Conservation (phyloP, 2,797 vertebrate genomes). For the Sebastes elongatus region DNA sequence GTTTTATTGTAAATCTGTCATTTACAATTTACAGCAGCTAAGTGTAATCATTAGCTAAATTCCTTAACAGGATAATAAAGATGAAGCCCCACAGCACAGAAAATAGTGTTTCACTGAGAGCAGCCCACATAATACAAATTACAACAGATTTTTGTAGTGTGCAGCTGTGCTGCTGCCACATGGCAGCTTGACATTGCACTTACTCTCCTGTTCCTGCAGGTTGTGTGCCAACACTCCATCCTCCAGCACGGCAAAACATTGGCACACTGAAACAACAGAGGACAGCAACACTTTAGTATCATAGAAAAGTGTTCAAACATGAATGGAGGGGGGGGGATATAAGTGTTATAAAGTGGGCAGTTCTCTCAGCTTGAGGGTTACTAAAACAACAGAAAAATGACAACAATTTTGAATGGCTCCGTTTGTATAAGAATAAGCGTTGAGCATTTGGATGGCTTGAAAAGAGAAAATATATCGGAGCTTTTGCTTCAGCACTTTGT, state of each 20-base stretch:
- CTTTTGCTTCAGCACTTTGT: slow-evolving; percentile 8
- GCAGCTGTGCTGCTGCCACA: not conserved
- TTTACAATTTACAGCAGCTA: not conserved
- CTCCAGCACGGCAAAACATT: slow-evolving; percentile 83
- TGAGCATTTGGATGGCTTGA: not conserved
- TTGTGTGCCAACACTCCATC: slow-evolving; percentile 80
- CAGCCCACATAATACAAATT: not conserved
- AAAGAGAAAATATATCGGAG: not conserved
- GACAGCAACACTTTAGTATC: slow-evolving; percentile 23
- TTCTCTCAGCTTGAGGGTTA: not conserved
- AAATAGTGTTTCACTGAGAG: not conserved
- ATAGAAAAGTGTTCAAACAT: slow-evolving; percentile 1
- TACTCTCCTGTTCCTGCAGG: slow-evolving; percentile 86
- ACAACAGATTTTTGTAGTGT: not conserved
- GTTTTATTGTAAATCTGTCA: not conserved
- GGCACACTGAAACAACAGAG: slow-evolving; percentile 74
- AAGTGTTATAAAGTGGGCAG: not conserved
- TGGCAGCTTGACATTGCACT: slow-evolving; percentile 51
- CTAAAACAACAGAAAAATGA: not conserved
- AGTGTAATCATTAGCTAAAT: not conserved
- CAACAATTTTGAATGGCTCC: not conserved
- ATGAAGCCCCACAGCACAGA: not conserved
- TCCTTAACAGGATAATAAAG: not conserved
- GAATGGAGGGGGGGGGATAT: not conserved
- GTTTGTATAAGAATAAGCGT: not conserved